Evolutionary conservation across 1,140 invertebrate species (phyloP).

Genomic region (Littorina saxatilis): DNA sequence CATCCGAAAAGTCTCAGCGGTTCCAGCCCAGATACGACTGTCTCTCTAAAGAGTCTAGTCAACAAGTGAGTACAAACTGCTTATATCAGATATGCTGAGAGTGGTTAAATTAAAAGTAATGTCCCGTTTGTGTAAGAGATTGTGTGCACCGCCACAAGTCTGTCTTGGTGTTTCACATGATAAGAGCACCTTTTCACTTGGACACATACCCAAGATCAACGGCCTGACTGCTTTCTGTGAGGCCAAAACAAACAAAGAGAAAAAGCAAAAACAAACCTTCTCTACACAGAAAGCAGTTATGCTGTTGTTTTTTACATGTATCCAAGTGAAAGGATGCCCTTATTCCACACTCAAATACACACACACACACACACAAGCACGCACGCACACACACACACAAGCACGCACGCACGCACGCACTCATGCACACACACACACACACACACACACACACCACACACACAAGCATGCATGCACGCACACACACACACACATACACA

Average conservation of each 20-base stretch:
- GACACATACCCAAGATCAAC: too few relatives aligned
- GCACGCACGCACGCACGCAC: background rate
- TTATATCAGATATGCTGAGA: too few relatives aligned
- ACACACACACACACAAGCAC: background rate
- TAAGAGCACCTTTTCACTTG: too few relatives aligned
- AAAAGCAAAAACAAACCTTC: background rate
- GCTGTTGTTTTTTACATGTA: background rate
- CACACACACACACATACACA: constrained; percentile 12
- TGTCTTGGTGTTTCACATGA: too few relatives aligned
- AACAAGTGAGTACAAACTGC: background rate
- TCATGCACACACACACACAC: background rate
- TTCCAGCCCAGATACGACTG: background rate
- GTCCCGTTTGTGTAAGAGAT: too few relatives aligned
- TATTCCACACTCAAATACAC: background rate
- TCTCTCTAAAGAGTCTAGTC: background rate
- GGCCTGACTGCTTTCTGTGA: too few relatives aligned
- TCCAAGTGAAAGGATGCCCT: too few relatives aligned
- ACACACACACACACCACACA: constrained; percentile 6
- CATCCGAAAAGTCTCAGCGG: too few relatives aligned
- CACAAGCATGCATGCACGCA: constrained; percentile 1
- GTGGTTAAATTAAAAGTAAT: too few relatives aligned
- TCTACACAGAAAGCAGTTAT: background rate
- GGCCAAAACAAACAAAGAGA: background rate
- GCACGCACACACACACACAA: too few relatives aligned
- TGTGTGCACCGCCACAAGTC: too few relatives aligned